Evolutionary conservation across 2,888 invertebrate species (phyloP).

Genomic region (Slavum lentiscoides): DNA sequence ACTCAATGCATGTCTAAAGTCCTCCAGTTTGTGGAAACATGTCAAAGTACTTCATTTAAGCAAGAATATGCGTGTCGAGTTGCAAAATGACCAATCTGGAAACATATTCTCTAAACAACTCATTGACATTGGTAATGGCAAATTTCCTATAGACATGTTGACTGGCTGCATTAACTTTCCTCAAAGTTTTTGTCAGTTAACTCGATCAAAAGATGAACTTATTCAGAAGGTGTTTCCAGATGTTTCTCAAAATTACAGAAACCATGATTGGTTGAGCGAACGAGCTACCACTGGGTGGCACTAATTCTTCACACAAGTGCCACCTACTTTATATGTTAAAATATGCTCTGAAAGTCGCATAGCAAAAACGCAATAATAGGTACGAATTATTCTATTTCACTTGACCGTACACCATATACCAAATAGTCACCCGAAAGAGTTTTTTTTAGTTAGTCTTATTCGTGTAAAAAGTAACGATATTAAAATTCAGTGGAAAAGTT

Average conservation of each 20-base stretch:
- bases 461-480: no score
- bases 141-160: slow-evolving; percentile 56
- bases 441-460: no score
- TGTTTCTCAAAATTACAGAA: slow-evolving; percentile 55
- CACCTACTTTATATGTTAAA: no score
- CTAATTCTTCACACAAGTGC: no score
- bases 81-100: slow-evolving; percentile 29
- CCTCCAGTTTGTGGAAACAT: slow-evolving; percentile 48
- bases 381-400: no score
- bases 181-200: slow-evolving; percentile 57
- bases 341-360: no score
- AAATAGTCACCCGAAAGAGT: no score
- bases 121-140: slow-evolving; percentile 28
- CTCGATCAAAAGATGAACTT: slow-evolving; percentile 57
- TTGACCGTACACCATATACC: no score
- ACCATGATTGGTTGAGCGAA: no score
- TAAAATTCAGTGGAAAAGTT: no score
- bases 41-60: slow-evolving; percentile 54
- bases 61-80: slow-evolving; percentile 36
- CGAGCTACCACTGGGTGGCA: no score
- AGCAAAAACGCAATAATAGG: no score
- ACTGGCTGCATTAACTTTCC: slow-evolving; percentile 57
- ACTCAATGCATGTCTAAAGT: slow-evolving; percentile 51
- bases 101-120: not conserved
- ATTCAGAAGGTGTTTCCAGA: slow-evolving; percentile 58